A percentile compares a stretch with the other conserved stretches of the same genome.
Evolutionary conservation across 2,113 vertebrate genomes (phyloP).

Genomic region (Cyrtonyx montezumae): DNA sequence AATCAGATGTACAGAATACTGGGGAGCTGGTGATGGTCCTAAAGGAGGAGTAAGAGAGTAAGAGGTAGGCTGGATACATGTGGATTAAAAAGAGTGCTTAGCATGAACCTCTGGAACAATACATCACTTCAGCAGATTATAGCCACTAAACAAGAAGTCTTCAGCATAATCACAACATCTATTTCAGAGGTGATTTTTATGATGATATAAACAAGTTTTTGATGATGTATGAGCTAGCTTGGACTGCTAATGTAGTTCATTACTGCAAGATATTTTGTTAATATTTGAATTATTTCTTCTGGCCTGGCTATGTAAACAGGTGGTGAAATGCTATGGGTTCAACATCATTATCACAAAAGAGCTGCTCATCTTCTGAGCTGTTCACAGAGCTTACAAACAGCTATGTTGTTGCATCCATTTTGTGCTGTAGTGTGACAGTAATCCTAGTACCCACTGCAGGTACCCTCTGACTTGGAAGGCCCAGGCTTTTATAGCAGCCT

Average conservation of each 20-base stretch:
- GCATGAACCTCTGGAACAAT: not conserved
- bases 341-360: not conserved
- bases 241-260: not conserved
- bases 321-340: not conserved
- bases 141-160: not conserved
- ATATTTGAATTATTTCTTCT: not conserved
- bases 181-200: slow-evolving; percentile 13
- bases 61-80: not conserved
- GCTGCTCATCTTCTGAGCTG: not conserved
- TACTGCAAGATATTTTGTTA: not conserved
- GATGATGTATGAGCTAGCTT: not conserved
- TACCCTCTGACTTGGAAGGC: not conserved
- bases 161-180: not conserved
- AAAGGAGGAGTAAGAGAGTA: not conserved
- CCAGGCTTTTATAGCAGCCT: not conserved
- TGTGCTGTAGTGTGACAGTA: not conserved
- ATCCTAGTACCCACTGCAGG: not conserved
- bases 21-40: not conserved
- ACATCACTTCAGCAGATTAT: not conserved
- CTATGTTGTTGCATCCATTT: not conserved
- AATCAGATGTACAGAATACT: not conserved
- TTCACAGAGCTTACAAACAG: not conserved
- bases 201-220: not conserved
- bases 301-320: not conserved
- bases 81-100: not conserved